Evolutionary conservation across 2,113 vertebrate genomes (phyloP).

Genomic region (Pomatorhinus ruficollis): DNA sequence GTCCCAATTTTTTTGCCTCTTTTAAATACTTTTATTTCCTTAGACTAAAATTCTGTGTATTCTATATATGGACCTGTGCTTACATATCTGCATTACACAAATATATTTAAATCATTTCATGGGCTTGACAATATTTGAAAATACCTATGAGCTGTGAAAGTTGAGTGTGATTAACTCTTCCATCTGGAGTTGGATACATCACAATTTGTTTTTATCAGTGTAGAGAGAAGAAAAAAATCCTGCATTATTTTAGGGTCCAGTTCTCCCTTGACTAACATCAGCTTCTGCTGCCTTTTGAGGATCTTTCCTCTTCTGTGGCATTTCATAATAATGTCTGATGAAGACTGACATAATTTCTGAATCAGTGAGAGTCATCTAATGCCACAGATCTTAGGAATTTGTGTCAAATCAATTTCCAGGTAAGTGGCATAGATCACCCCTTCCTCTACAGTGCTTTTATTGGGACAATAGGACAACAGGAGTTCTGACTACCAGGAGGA

Average conservation of each 20-base stretch:
- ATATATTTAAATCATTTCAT: background rate
- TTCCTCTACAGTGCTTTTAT: background rate
- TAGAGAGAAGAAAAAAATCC: background rate
- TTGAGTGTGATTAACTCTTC: background rate
- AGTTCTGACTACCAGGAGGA: background rate
- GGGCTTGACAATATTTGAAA: background rate
- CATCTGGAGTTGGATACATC: background rate
- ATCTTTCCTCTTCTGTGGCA: background rate
- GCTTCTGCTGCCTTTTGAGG: background rate
- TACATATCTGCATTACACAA: background rate
- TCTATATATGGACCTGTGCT: background rate
- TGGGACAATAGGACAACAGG: background rate
- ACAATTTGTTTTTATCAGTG: background rate
- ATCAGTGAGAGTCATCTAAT: background rate
- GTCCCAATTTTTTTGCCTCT: background rate
- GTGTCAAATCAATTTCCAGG: background rate
- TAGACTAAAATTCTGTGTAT: background rate
- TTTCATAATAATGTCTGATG: background rate
- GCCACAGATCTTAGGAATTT: background rate
- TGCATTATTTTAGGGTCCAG: background rate
- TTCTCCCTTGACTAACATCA: background rate
- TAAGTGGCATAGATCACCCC: background rate
- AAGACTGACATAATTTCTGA: background rate
- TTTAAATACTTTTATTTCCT: background rate
- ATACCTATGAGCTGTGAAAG: background rate